phyloP scores from a whole-genome alignment of 2,888 invertebrate genomes.

The Abscondita cerata region DNA sequence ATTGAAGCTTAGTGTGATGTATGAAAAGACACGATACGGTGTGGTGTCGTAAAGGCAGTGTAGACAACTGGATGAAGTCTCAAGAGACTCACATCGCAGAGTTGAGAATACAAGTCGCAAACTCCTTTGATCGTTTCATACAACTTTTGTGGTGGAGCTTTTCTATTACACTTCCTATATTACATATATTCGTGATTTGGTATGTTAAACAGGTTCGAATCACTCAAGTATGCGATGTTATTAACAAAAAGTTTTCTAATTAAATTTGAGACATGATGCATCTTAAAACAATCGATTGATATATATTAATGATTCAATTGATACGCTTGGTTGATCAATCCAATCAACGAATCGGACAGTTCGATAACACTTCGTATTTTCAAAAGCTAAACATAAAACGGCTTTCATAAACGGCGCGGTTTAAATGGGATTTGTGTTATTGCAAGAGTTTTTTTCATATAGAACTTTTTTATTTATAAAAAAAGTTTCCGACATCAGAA shows the following conservation, averaged over 20 bases:
- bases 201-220: slow-evolving; percentile 6
- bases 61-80: slow-evolving; percentile 27
- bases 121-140: slow-evolving; percentile 24
- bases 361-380: slow-evolving; percentile 37
- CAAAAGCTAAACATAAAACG: slow-evolving; percentile 29
- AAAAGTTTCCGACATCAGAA: slow-evolving; percentile 12
- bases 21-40: slow-evolving; percentile 19
- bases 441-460: slow-evolving; percentile 24
- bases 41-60: slow-evolving; percentile 24
- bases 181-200: slow-evolving; percentile 8
- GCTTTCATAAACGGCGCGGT: slow-evolving; percentile 29
- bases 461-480: slow-evolving; percentile 13
- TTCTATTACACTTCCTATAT: slow-evolving; percentile 8
- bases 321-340: slow-evolving; percentile 38
- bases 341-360: slow-evolving; percentile 39
- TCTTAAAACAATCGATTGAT: no score
- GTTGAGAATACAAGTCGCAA: slow-evolving; percentile 18
- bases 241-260: no score
- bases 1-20: neutral
- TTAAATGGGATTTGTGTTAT: slow-evolving; percentile 31
- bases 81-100: slow-evolving; percentile 16
- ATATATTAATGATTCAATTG: neutral
- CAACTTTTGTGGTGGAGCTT: slow-evolving; percentile 17
- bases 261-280: no score
- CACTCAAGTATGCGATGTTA: neutral